These are phyloP conservation scores for Donacobius atricapilla DNA, from an alignment of 2,113 vertebrate genomes.

Conservation along the genomic window DNA sequence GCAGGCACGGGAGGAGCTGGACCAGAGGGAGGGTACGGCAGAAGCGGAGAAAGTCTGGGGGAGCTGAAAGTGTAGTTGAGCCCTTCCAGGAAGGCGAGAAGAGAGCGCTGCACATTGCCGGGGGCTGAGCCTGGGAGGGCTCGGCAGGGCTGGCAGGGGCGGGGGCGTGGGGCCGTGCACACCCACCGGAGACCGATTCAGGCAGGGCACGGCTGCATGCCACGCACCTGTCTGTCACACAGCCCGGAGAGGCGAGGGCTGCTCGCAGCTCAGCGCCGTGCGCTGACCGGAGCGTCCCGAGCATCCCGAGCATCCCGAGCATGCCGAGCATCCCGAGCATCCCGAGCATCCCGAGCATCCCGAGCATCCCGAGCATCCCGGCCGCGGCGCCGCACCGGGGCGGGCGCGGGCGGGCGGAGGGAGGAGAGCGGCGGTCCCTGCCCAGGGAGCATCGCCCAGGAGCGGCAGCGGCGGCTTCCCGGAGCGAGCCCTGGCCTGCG, in stretches of 20 bases:
- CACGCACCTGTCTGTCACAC: neutral
- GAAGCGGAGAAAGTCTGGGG: slow-evolving; percentile 8
- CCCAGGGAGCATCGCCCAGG: neutral
- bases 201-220: neutral
- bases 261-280: neutral
- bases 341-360: too few species aligned
- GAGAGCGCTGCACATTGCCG: slow-evolving; percentile 33
- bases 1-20: slow-evolving; percentile 50
- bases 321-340: too few species aligned
- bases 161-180: slow-evolving; percentile 5
- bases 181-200: neutral
- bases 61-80: slow-evolving; percentile 11
- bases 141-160: neutral
- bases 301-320: too few species aligned
- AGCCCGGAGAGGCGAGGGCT: neutral
- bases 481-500: neutral
- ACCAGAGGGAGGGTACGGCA: slow-evolving; percentile 4
- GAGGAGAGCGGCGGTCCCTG: neutral
- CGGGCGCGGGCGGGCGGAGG: neutral
- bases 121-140: slow-evolving; percentile 46
- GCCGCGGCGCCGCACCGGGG: neutral
- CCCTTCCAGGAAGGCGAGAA: slow-evolving; percentile 6
- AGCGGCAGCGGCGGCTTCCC: neutral
- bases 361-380: too few species aligned
- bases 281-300: neutral